Evolutionary conservation across 2,797 vertebrate species (phyloP).

Genomic region (Galagoides demidoff): DNA sequence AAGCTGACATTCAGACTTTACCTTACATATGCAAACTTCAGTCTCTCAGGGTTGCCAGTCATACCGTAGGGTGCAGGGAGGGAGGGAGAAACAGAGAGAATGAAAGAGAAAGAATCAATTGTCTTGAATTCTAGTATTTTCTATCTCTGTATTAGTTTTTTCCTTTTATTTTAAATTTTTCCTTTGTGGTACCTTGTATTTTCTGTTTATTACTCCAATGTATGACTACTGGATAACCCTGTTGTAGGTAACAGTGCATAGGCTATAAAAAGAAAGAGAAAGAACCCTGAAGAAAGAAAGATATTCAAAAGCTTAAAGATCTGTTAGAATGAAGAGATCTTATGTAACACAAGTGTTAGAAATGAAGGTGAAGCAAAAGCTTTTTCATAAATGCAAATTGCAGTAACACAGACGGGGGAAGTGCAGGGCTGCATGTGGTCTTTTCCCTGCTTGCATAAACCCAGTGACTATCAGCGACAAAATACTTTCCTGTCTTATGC

Average conservation of each 20-base stretch:
- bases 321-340: background rate
- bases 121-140: background rate
- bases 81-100: too few relatives aligned
- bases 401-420: background rate
- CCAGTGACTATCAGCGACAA: background rate
- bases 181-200: background rate
- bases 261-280: background rate
- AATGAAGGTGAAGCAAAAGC: background rate
- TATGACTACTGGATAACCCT: background rate
- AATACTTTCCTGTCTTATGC: background rate
- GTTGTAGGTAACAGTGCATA: background rate
- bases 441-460: background rate
- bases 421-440: fast-evolving
- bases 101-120: background rate
- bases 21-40: too few relatives aligned
- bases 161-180: background rate
- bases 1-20: too few relatives aligned
- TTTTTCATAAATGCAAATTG: background rate
- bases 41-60: too few relatives aligned
- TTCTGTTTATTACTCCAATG: background rate
- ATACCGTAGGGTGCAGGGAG: too few relatives aligned
- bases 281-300: background rate
- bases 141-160: background rate
- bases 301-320: background rate
- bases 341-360: background rate